phyloP scores from a whole-genome alignment of 2,797 vertebrate species.

The Erethizon dorsatum region DNA sequence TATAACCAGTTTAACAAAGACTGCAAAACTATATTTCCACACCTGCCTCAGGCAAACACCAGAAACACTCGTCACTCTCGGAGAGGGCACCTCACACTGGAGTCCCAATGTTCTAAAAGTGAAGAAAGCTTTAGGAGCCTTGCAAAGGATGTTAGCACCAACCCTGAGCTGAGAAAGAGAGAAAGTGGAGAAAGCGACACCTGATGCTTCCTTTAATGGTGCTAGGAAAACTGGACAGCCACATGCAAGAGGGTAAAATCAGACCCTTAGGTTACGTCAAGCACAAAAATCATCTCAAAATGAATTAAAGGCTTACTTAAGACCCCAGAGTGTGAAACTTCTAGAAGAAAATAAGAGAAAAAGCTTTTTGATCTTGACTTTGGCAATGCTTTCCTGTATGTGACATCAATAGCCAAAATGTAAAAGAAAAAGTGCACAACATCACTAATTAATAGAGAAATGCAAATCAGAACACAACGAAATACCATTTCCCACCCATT shows the following conservation, averaged over 20 bases:
- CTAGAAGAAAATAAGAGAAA: neutral
- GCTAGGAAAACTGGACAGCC: neutral
- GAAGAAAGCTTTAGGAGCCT: neutral
- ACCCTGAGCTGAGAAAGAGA: neutral
- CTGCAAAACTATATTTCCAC: neutral
- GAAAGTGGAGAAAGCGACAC: neutral
- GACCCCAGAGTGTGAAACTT: neutral
- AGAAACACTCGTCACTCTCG: neutral
- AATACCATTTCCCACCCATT: neutral
- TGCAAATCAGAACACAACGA: neutral
- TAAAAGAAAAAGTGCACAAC: neutral
- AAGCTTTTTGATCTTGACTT: neutral
- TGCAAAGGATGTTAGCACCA: neutral
- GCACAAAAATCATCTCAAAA: neutral
- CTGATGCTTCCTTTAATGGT: neutral
- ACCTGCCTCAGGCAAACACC: neutral
- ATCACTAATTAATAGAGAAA: neutral
- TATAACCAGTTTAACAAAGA: neutral
- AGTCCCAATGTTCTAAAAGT: neutral
- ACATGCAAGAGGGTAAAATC: neutral
- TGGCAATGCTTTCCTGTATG: neutral
- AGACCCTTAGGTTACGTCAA: neutral
- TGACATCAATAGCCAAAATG: neutral
- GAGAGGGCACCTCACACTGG: neutral
- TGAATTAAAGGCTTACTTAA: neutral